phyloP scores from a whole-genome alignment of 2,113 vertebrate species.

The Hoplias malabaricus region DNA sequence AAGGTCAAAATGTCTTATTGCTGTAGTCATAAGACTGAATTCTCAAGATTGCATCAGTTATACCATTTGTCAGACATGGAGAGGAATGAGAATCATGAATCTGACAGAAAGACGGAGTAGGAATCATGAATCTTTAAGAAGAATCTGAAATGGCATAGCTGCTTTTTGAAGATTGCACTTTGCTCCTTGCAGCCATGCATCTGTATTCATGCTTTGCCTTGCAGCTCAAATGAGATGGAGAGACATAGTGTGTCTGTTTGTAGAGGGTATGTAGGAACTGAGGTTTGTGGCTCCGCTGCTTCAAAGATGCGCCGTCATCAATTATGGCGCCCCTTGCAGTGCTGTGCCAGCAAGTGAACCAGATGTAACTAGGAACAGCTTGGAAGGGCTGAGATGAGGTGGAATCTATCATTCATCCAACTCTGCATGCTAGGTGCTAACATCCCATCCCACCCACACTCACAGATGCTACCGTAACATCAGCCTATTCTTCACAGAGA shows the following conservation, averaged over 20 bases:
- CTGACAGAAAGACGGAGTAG: neutral
- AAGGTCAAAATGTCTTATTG: neutral
- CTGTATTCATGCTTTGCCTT: neutral
- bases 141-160: neutral
- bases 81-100: neutral
- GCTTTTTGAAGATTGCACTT: neutral
- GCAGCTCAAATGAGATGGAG: neutral
- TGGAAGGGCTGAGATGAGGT: constrained; percentile 46
- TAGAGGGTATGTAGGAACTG: constrained; percentile 23
- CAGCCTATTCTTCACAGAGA: no score
- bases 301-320: constrained; percentile 54
- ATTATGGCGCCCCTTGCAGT: constrained; percentile 47
- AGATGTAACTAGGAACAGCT: constrained; percentile 51
- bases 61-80: neutral
- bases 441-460: neutral
- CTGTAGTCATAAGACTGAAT: neutral
- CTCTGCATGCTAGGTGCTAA: constrained; percentile 15
- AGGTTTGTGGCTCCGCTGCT: constrained; percentile 45
- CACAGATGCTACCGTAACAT: neutral
- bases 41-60: neutral
- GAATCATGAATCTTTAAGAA: neutral
- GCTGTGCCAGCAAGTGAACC: constrained; percentile 36
- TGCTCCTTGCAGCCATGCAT: neutral
- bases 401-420: constrained; percentile 48
- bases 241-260: neutral